Conservation (phyloP, 1,140 invertebrate genomes). For the Heliconius melpomene region DNA sequence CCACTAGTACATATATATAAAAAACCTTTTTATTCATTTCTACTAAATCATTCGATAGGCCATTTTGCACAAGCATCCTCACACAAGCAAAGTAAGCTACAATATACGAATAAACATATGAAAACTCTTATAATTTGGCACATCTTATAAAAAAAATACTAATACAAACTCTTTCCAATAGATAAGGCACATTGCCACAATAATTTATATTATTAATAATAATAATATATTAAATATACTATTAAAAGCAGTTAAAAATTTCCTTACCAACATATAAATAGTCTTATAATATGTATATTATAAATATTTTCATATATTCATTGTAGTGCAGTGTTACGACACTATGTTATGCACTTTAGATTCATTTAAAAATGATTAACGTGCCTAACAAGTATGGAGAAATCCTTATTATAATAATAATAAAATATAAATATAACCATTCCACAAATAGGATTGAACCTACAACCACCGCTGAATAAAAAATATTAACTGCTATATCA, state of each 20-base stretch:
- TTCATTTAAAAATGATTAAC: neutral
- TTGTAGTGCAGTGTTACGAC: neutral
- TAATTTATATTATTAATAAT: neutral
- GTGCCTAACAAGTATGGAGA: neutral
- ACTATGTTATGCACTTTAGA: neutral
- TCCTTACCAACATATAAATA: neutral
- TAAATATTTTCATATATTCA: neutral
- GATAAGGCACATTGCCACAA: slow-evolving; percentile 36
- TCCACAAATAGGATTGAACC: neutral
- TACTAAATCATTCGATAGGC: neutral
- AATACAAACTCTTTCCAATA: slow-evolving; percentile 23
- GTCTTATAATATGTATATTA: neutral
- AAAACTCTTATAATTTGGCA: neutral
- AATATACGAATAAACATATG: neutral
- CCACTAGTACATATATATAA: neutral
- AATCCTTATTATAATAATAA: neutral
- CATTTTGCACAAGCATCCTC: neutral
- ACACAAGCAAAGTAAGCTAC: slow-evolving; percentile 6
- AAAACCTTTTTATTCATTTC: neutral
- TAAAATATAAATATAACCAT: neutral
- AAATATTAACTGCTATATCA: neutral
- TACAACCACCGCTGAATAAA: neutral
- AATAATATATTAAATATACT: neutral
- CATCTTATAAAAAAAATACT: neutral
- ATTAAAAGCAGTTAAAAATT: neutral